phyloP scores from a whole-genome alignment of 2,113 vertebrate species.

The Psittacara wagleri region DNA sequence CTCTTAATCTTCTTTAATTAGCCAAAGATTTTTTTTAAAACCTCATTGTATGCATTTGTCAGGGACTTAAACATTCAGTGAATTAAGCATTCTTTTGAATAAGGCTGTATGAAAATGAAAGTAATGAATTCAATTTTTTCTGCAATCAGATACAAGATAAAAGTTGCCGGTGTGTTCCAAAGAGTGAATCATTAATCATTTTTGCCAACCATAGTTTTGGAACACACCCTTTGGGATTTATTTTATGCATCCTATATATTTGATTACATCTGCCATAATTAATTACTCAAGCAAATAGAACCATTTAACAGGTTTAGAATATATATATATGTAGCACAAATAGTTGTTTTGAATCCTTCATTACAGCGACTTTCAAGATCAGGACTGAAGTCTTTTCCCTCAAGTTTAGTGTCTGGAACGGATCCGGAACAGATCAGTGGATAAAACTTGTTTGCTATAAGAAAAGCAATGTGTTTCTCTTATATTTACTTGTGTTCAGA shows the following conservation, averaged over 20 bases:
- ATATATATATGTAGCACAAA: neutral
- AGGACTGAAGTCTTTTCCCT: neutral
- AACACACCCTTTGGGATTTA: neutral
- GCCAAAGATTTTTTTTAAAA: neutral
- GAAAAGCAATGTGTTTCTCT: neutral
- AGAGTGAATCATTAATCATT: neutral
- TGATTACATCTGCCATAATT: neutral
- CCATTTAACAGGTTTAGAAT: neutral
- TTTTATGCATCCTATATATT: neutral
- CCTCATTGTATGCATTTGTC: neutral
- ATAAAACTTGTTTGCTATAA: neutral
- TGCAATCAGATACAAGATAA: neutral
- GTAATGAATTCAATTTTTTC: neutral
- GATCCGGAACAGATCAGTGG: neutral
- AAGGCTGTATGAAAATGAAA: neutral
- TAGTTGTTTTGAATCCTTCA: neutral
- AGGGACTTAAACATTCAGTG: neutral
- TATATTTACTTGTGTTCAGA: neutral
- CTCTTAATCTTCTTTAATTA: neutral
- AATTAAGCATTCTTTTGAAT: neutral
- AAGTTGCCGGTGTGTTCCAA: neutral
- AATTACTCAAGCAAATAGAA: neutral
- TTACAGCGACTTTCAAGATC: neutral
- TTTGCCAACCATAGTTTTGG: neutral
- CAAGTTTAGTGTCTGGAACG: neutral